Evolutionary conservation across 2,113 vertebrate species (phyloP), one percentile per base, ranked within the genome.

Genomic region (Vidua macroura): DNA sequence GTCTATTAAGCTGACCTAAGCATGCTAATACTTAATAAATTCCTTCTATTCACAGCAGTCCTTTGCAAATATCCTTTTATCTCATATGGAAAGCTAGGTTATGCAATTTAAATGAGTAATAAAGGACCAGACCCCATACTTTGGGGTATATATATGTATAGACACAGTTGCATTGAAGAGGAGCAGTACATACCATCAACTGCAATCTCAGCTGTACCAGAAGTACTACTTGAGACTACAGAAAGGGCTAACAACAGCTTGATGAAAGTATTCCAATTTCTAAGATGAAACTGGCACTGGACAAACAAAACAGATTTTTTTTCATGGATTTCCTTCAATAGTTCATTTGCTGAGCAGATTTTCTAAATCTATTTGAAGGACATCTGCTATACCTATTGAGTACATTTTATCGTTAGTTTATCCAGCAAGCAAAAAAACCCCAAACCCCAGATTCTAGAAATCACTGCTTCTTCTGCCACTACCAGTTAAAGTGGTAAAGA

Each of bases 1-100:
- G 51, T 86, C 84, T 85, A 85, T 95, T 95, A 95, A 91, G 55
- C 59, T 59, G 51, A 86, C 56, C 64, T 94, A 87, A 95, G 70
- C 75, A 85, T 67, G 79, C 85, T 92, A 91, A 93, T 86, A 82
- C 62, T 82, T 84, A 75, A 82, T 82, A 83, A 86, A 90, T 64
- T 83, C 70, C 39, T 51, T 49, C 89, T 70, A 74, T 77, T 94
- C 78, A 87, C 51, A 51, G 67, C 62, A 85, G 51, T 31, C 17
- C 30, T 94, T 59, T 55, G 41, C 70, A 86, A 91, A 35, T 91
- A 85, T 15, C 66, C 62, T 33, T 83, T 85, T 74, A 79, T 85
- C 33, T 68, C n/a, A 33, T 27, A 44, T 2, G 15, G 77, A 77
- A 88, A 91, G 70, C 9, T 43, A 88, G 70, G 33, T 72, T 89